Evolutionary conservation across 2,888 invertebrate species (phyloP).

Genomic region (Pachycephus smyrnensis): DNA sequence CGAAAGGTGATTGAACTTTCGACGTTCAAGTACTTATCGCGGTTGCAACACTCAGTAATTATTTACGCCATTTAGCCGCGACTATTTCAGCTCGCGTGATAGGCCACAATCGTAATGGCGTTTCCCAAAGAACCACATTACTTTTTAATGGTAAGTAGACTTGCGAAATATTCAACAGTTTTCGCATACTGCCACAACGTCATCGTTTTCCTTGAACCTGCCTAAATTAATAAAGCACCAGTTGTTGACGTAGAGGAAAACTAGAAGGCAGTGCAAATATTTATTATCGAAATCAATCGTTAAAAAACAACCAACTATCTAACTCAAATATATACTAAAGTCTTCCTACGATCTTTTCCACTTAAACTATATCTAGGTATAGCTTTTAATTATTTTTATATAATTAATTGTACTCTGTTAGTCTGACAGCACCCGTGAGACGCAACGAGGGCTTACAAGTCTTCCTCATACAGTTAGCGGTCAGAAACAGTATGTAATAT

Average conservation of each 20-base stretch:
- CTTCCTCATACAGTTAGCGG: not conserved
- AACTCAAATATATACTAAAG: too few relatives aligned
- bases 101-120: slow-evolving; percentile 27
- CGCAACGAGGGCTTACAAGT: not conserved
- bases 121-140: not conserved
- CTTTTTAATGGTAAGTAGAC: not conserved
- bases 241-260: too few relatives aligned
- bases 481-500: not conserved
- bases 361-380: not conserved
- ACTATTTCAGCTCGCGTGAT: slow-evolving; percentile 37
- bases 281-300: not conserved
- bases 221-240: not conserved
- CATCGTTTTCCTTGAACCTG: not conserved
- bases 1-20: slow-evolving; percentile 27
- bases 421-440: not conserved
- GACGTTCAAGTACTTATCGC: slow-evolving; percentile 5
- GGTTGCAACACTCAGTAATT: slow-evolving; percentile 28
- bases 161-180: not conserved
- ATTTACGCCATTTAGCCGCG: slow-evolving; percentile 34
- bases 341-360: too few relatives aligned
- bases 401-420: not conserved
- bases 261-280: not conserved
- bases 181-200: not conserved
- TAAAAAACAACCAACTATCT: too few relatives aligned
- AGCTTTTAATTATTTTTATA: not conserved